phyloP scores from a whole-genome alignment of 2,797 vertebrate genomes.

The Trachurus trachurus region DNA sequence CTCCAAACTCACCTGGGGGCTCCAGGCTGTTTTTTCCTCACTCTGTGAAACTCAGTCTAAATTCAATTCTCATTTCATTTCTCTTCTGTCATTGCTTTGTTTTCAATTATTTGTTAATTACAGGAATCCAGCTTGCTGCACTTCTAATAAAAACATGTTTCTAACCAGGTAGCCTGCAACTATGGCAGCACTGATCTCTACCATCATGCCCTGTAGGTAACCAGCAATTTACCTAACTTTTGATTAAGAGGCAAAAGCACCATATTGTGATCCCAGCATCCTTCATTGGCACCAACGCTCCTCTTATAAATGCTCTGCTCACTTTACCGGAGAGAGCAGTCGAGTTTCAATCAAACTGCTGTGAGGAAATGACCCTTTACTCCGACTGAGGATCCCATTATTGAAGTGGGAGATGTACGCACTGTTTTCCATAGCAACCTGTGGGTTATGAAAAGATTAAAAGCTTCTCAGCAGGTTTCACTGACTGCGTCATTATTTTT shows the following conservation, averaged over 20 bases:
- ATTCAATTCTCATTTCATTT: not conserved
- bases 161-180: not conserved
- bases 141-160: not conserved
- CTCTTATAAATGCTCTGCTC: conserved; percentile 28
- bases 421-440: not conserved
- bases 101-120: not conserved
- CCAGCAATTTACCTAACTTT: not conserved
- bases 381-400: not conserved
- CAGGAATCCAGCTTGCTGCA: not conserved
- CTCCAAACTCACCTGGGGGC: conserved; percentile 11
- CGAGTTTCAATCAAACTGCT: conserved; percentile 11
- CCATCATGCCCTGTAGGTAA: not conserved
- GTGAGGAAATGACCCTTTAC: conserved; percentile 1
- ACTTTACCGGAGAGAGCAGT: conserved; percentile 15
- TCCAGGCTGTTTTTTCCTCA: not conserved
- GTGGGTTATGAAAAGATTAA: too few relatives aligned
- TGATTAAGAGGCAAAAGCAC: not conserved
- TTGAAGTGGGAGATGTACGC: conserved; percentile 6
- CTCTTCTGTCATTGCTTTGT: not conserved
- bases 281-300: not conserved
- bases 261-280: not conserved
- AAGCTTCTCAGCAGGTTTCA: not conserved
- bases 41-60: not conserved
- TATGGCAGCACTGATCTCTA: not conserved
- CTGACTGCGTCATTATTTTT: not conserved